These are phyloP conservation scores for Heliothis virescens DNA, from an alignment of 1,140 invertebrate genomes.

Conservation along the genomic window DNA sequence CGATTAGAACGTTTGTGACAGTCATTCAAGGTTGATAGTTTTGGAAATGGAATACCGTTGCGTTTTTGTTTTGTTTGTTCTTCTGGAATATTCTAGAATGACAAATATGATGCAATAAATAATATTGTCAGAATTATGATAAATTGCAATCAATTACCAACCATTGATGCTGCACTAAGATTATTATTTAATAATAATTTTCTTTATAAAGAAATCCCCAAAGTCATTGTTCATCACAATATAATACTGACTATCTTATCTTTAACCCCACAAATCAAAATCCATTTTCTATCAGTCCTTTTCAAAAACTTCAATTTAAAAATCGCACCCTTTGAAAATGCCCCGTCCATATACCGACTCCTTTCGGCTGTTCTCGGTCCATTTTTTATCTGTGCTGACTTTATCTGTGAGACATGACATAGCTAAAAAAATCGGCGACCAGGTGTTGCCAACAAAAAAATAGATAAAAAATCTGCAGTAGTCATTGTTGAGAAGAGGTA, in stretches of 20 bases:
- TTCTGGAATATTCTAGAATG: constrained; percentile 2
- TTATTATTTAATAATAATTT: not conserved
- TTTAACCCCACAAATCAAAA: constrained; percentile 64
- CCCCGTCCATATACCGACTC: constrained; percentile 50
- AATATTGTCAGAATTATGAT: not conserved
- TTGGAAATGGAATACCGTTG: not conserved
- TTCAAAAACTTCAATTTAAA: constrained; percentile 63
- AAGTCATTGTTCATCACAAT: constrained; percentile 49
- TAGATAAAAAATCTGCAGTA: constrained; percentile 64
- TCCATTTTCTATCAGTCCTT: constrained; percentile 52
- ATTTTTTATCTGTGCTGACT: constrained; percentile 71
- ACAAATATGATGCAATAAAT: not conserved
- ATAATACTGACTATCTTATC: constrained; percentile 58
- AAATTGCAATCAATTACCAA: not conserved
- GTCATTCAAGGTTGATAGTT: constrained; percentile 10
- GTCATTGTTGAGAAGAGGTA: constrained; percentile 29
- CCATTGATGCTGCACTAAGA: not conserved
- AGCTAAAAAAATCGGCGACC: constrained; percentile 74
- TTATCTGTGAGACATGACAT: constrained; percentile 65
- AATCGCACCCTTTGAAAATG: constrained; percentile 58
- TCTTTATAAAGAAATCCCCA: constrained; percentile 1
- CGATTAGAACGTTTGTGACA: constrained; percentile 58
- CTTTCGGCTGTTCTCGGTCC: constrained; percentile 43
- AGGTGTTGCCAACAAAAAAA: constrained; percentile 72
- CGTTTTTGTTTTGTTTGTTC: not conserved